Base-by-base conservation (phyloP, 2,797 vertebrate species). In the Hippoglossus hippoglossus region DNA sequence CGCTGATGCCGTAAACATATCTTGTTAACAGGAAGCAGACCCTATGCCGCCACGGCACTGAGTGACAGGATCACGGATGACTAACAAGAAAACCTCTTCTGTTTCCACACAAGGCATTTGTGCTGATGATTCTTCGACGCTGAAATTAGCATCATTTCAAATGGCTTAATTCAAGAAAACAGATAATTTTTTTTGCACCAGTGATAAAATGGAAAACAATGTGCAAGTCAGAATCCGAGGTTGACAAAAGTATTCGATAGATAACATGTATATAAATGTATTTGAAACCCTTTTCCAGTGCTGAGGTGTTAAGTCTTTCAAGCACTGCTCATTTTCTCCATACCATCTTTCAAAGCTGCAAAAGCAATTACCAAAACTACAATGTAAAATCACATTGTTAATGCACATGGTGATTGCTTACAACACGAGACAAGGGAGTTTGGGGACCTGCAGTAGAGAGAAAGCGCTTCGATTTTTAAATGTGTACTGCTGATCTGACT, bases 1-100 rank as follows among this genome's bases (percentile, higher is more conserved):
- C 84, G 91, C 91, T 92, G 92, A 93, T 86, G 89, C 91, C 89
- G 86, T 92, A 90, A 89, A 91, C 87, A 90, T 79, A 84, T 82
- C 93, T 92, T 90, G 93, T 92, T 92, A 92, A 92, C 91, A 94
- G 94, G 92, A 94, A 94, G 91, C 84, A 56, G 77, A 93, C 81
- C 89, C 89, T 75, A 79, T 91, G 87, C 83, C 80, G 47, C 85
- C 79, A 71, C 79, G 79, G 82, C 79, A 73, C 74, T 93, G 93
- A 93, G 87, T 91, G 91, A 93, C 88, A 91, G 84, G 84, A 87
- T 88, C 82, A 73, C 82, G 62, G 85, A 83, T 86, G 84, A 91
- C 87, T 87, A 85, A 89, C 83, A 84, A 78, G 79, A 88, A 83
- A 89, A 80, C 49, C 56, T 72, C 58, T 47, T 49, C 64, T 74